Evolutionary conservation across 53 echinoderm and acorn worm genomes (phyloP).

Genomic region (Temnopleurus reevesii): DNA sequence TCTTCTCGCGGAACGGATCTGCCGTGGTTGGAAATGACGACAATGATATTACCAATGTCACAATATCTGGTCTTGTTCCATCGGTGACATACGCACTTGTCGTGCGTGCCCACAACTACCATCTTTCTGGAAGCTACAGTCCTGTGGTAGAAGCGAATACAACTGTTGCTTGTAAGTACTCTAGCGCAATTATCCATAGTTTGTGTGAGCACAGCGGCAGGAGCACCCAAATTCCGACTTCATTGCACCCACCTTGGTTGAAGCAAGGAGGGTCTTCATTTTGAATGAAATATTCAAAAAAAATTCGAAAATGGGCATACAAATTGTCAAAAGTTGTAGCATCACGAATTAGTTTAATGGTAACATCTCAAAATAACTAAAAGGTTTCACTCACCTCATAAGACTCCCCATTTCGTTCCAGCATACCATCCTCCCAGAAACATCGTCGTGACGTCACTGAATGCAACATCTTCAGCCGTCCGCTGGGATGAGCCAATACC

Average conservation of each 20-base stretch:
- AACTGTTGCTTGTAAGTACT: background rate
- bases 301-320: too few relatives aligned
- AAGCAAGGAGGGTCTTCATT: too few relatives aligned
- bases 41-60: background rate
- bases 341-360: too few relatives aligned
- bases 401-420: too few relatives aligned
- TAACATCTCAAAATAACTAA: too few relatives aligned
- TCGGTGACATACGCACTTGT: background rate
- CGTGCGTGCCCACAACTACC: background rate
- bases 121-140: background rate
- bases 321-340: too few relatives aligned
- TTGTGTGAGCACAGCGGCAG: too few relatives aligned
- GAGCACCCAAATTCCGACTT: too few relatives aligned
- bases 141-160: background rate
- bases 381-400: too few relatives aligned
- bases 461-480: background rate
- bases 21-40: background rate
- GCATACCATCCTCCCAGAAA: background rate
- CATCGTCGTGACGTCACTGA: background rate
- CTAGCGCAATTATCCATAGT: too few relatives aligned
- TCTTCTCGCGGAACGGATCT: background rate
- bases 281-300: too few relatives aligned
- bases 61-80: background rate
- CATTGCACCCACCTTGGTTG: too few relatives aligned
- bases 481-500: background rate